Evolutionary conservation across 2,888 invertebrate genomes (phyloP).

Genomic region (Oscheius myriophilus): DNA sequence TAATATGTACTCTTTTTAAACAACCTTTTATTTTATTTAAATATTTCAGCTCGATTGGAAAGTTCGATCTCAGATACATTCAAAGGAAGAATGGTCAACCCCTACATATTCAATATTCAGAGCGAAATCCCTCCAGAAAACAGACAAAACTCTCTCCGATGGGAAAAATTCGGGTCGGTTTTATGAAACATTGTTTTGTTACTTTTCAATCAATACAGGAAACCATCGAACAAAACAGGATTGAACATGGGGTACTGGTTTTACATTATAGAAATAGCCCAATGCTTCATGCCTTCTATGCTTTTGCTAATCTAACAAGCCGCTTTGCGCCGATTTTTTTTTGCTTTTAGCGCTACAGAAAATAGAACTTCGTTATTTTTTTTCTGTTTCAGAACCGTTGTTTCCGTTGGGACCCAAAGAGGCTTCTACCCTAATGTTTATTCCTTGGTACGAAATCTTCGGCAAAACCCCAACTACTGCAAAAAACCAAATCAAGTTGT

Average conservation of each 20-base stretch:
- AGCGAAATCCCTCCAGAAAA: constrained; percentile 47
- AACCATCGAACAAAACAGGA: not conserved
- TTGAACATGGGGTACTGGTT: not conserved
- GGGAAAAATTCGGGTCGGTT: constrained; percentile 40
- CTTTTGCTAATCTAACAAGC: not conserved
- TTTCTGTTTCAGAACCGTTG: constrained; percentile 39
- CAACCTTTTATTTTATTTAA: not conserved
- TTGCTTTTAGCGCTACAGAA: not conserved
- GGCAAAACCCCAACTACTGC: constrained; percentile 37
- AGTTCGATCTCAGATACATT: constrained; percentile 58
- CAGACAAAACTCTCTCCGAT: constrained; percentile 37
- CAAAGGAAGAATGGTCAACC: constrained; percentile 63
- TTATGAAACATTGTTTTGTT: not conserved
- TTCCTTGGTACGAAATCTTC: constrained; percentile 39
- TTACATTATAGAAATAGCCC: not conserved
- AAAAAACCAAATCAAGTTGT: constrained; percentile 30
- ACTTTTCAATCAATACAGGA: not conserved
- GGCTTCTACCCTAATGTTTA: constrained; percentile 48
- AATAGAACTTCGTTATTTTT: not conserved
- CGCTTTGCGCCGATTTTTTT: not conserved
- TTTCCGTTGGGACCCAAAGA: constrained; percentile 51
- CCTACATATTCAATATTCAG: constrained; percentile 62
- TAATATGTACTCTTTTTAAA: constrained; percentile 36
- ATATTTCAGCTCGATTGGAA: constrained; percentile 47
- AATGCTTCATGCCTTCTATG: not conserved